Evolutionary conservation across 1,140 invertebrate species (phyloP), one percentile per base, ranked within the genome.

Genomic region (Drosophila yakuba): DNA sequence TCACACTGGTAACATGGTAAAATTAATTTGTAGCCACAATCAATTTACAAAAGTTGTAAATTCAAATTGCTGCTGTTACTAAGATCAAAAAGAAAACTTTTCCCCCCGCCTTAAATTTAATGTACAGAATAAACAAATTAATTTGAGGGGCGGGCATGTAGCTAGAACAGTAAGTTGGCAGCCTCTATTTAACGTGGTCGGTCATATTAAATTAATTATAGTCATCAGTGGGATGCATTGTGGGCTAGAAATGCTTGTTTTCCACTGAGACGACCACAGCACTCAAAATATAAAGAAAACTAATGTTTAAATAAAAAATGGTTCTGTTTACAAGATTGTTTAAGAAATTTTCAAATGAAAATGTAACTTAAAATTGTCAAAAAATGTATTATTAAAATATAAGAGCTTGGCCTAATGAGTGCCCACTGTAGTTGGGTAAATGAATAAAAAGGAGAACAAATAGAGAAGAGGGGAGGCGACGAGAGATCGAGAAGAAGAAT

Each of bases 121-220:
- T n/a, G 17, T 52, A 20, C 4, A 35, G 17, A 36, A 52, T 52
- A 35, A 51, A 52, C 32, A 62, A 61, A 61, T 61, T 20, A 41
- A 57, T 15, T 14, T 35, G 14, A 35, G 48, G 48, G 58, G 1
- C 50, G 36, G 36, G 35, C n/a, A 12, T 12, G n/a, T 15, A 15
- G 15, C 32, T 17, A 51, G 32, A 62, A 41, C 14, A 62, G 12
- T 39, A 12, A 32, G 36, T 41, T 56, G 36, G 12, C 14, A 11
- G 59, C 35, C 54, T 38, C 38, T 32, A 32, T 39, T 15, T 67
- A 25, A 44, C 28, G 60, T 66, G 45, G 60, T 36, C 20, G 36
- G 47, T 54, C 64, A 44, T 12, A 66, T 66, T 68, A 66, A 68
- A 66, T 52, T 68, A 66, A 68, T 68, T 68, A 68, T 51, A 54